Evolutionary conservation across 2,797 vertebrate genomes (phyloP), one percentile per base, ranked within the genome.

Genomic region (Gymnocypris eckloni): DNA sequence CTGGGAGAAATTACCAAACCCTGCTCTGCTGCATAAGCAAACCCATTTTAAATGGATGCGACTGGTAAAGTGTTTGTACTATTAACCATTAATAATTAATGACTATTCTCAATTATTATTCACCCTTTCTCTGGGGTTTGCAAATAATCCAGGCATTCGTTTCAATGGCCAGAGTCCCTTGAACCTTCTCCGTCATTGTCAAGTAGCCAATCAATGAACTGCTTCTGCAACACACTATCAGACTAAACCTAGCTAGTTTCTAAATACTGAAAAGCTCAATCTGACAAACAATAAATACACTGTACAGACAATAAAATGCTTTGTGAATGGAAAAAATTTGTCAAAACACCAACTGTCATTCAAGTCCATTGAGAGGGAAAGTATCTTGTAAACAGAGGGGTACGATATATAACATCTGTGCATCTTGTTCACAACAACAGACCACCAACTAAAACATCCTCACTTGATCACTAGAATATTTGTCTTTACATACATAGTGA

Each of bases 1-100:
- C 25, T 33, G 6, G n/a, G 16, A 28, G 33, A 78, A 69, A 45
- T 15, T 0, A 28, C 45, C 50, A 56, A 79, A 85, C 28, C 45
- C 39, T n/a, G 13, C 25, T 59, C 39, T 59, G 18, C 67, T 79
- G 76, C 10, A 59, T 18, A 39, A 22, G 28, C n/a, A 56, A 45
- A 50, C 28, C 8, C 25, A 20, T 37, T 67, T 67, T 80, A 67
- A 84, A 52, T 12, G n/a, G 16, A 70, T 28, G 1, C 13, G 33
- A 39, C 61, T 69, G 8, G 39, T n/a, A 20, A 56, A 59, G 22
- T 6, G n/a, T 54, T 45, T 54, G 13, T 84, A 71, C 48, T 59
- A 79, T 72, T 39, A 79, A 50, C 50, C 83, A 79, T 85, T 61
- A 72, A 71, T 71, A 79, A 79, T 48, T 79, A 71, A 85, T 79